Evolutionary conservation across 2,113 vertebrate species (phyloP), one percentile per base, ranked within the genome.

Genomic region (Merops nubicus): DNA sequence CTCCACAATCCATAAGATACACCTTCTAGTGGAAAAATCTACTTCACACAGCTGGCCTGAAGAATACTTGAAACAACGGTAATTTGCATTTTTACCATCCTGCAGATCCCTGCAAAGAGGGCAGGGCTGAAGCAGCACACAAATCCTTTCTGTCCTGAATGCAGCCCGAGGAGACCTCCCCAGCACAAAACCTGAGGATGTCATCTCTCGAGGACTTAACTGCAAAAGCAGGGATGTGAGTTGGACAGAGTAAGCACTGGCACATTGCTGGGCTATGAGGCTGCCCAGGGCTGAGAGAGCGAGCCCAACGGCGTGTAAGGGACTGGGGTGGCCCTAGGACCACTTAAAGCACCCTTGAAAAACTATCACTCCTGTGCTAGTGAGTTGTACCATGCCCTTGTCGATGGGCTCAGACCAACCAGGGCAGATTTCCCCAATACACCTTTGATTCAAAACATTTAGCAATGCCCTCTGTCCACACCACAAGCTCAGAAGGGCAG

Each of bases 131-230:
- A 85, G 48, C 63, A 80, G 63, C 72, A 88, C 18, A 74, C 54
- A 62, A 85, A 91, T 23, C 45, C 8, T 54, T 48, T 18, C 45
- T 50, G 80, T 15, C 84, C 47, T 3, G 0, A 62, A 51, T 0
- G 4, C 69, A 68, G 56, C 31, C 34, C 0, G 3, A 77, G 29
- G n/a, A 88, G 34, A 54, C 5, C 19, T 60, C 12, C 31, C 21
- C 0, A 0, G 48, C 62, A 75, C 33, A 64, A 68, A 73, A 43
- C 31, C 22, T 0, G 0, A 47, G 47, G 42, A 36, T 22, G 14
- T 19, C 26, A 59, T 17, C 33, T 73, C 40, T 77, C 5, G 8
- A 40, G 43, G 50, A 67, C 21, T 64, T 9, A 22, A 23, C 8
- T 1, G 1, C 34, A 70, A 43, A 29, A 70, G 29, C 50, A 70